Conservation (phyloP, 2,888 invertebrate genomes). For the Piscicola geometra region DNA sequence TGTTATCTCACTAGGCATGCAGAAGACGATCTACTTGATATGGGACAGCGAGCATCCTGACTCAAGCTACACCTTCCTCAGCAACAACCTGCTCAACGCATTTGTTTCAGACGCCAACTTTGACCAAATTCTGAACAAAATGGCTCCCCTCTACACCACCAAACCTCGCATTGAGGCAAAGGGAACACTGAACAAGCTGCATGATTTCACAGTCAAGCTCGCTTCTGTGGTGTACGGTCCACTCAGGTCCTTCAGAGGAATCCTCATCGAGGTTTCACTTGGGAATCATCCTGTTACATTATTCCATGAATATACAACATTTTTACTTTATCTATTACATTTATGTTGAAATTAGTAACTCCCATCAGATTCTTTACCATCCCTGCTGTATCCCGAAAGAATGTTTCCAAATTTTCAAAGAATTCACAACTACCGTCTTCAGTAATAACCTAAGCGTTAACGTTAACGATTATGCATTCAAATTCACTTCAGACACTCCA, state of each 20-base stretch:
- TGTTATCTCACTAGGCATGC: conserved; percentile 58
- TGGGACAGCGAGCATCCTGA: conserved; percentile 94
- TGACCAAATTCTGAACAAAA: conserved; percentile 81
- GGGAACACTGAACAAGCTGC: conserved; percentile 55
- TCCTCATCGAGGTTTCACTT: conserved; percentile 72
- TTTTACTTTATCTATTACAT: conserved; percentile 7
- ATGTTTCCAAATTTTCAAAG: conserved; percentile 85
- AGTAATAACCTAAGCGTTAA: conserved; percentile 69
- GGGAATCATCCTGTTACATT: neutral
- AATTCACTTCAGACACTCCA: conserved; percentile 61
- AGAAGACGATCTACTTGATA: conserved; percentile 81
- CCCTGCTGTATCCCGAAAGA: conserved; percentile 81
- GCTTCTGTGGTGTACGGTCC: conserved; percentile 88
- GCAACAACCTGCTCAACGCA: conserved; percentile 68
- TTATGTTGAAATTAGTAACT: too few relatives aligned
- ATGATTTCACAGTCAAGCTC: conserved; percentile 84
- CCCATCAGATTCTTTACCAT: conserved; percentile 72
- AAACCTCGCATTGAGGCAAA: conserved; percentile 65
- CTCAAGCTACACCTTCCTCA: conserved; percentile 83
- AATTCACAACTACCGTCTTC: conserved; percentile 83
- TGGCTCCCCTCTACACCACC: conserved; percentile 70
- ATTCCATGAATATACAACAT: neutral
- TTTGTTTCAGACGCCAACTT: conserved; percentile 85
- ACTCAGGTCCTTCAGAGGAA: conserved; percentile 74
- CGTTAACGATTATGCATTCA: conserved; percentile 64